Evolutionary conservation across 1,140 invertebrate genomes (phyloP), one percentile per base, ranked within the genome.

Genomic region (Drosophila virilis): DNA sequence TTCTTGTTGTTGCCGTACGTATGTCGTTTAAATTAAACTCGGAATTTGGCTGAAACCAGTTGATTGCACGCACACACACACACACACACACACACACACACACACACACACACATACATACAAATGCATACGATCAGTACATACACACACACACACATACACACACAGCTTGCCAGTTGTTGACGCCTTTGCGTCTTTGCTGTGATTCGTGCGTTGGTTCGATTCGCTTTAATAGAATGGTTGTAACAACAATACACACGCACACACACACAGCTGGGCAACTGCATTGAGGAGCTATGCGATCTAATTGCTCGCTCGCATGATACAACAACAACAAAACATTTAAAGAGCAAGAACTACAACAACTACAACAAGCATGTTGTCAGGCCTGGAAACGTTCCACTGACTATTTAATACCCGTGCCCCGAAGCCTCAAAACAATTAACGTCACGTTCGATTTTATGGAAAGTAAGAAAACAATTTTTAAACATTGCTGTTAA

Each of bases 31-130:
- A 88, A 88, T 83, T 88, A 88, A 88, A 64, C 77, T 78, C 84
- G 83, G 77, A 89, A 89, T 89, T 89, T 84, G 80, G 84, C 84
- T 80, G 61, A 89, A 89, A 89, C 84, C 84, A 89, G 84, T 89
- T 84, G 58, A 74, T 42, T 81, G 72, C 82, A 86, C 78, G 74
- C 82, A 78, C 82, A 80, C 71, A 58, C 33, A 40, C 28, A 74
- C 48, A 68, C 68, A 68, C 45, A 54, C 55, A 64, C 35, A 67
- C 9, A 35, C 37, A 70, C 50, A 1, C 1, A 22, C 3, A 22
- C 22, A 45, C 55, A 8, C 82, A 79, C 71, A 58, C 33, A 40
- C 28, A 74, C 45, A 68, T 64, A 65, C 45, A 54, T 50, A 64
- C 35, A 64, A 17, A 17, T 17, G 17, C 17, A 17, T 1, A 17